These are phyloP conservation scores for Aradus depressus DNA, from an alignment of 2,888 invertebrate genomes.

Conservation along the genomic window DNA sequence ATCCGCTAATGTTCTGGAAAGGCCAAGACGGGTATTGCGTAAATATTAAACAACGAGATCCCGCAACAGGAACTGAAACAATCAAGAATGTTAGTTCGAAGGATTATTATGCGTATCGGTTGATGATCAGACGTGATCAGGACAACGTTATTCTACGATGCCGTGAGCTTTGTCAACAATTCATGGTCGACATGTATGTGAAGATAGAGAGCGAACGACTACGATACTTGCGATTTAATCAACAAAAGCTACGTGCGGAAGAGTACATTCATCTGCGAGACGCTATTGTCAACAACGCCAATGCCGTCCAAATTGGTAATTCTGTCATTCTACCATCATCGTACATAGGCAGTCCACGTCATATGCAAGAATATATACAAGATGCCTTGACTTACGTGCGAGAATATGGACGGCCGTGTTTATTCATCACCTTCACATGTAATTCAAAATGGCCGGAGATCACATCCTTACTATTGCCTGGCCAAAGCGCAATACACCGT, in stretches of 20 bases:
- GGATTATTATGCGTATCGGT: constrained; percentile 30
- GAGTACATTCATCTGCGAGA: too few species aligned
- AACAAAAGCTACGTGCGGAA: constrained; percentile 32
- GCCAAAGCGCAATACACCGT: too few species aligned
- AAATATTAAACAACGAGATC: constrained; percentile 22
- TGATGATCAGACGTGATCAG: constrained; percentile 28
- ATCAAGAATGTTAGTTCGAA: constrained; percentile 29
- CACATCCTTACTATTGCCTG: too few species aligned
- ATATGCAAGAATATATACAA: constrained; percentile 34
- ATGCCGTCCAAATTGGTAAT: constrained; percentile 25
- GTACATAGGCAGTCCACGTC: constrained; percentile 33
- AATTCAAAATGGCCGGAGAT: too few species aligned
- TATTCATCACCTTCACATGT: too few species aligned
- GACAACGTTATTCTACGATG: constrained; percentile 30
- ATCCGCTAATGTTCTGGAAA: constrained; percentile 38
- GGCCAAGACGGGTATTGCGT: constrained; percentile 31
- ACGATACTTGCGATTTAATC: constrained; percentile 32
- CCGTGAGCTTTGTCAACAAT: constrained; percentile 34
- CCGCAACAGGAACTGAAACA: constrained; percentile 10
- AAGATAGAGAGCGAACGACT: constrained; percentile 35
- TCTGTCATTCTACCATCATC: constrained; percentile 32
- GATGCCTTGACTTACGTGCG: constrained; percentile 35
- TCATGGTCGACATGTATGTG: constrained; percentile 34
- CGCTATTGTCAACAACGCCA: constrained; percentile 14
- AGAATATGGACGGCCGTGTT: too few species aligned